Base-by-base conservation (phyloP, 2,113 vertebrate genomes). In the Toxostoma redivivum region DNA sequence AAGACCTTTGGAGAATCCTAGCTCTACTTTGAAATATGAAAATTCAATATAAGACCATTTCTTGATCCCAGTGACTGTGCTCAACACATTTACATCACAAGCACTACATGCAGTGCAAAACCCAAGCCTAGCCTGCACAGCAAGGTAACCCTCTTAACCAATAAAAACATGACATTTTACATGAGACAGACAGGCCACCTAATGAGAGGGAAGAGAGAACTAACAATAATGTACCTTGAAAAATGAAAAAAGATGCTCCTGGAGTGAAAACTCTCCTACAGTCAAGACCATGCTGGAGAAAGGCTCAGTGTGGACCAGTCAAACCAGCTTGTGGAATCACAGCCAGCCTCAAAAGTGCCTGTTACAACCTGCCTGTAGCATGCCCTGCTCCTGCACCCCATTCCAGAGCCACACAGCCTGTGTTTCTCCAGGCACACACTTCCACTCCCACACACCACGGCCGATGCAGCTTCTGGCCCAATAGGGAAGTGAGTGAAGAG, bases 261-360 rank as follows among this genome's bases (percentile, higher is more conserved):
- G 57, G 28, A 74, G n/a, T 64, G 44, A 64, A 84, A 86, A 28
- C n/a, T 83, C 15, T 73, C 14, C 47, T 50, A 30, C 40, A 66
- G 17, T 23, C 14, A 35, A 77, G 62, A 62, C 37, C 23, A 53
- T 22, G 18, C 74, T 83, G 64, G 47, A 83, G 56, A 31, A 90
- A 81, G 81, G 51, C 80, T 78, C 60, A 10, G 1, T 17, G 35
- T 31, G 51, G 72, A 84, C 92, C 56, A 83, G 92, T 90, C 82
- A 92, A 94, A 96, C 94, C 92, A 94, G 92, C 95, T 88, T 88
- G 45, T 50, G 66, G 76, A 78, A 93, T 88, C 83, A 74, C 69
- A 93, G 73, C 64, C 60, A 66, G 67, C 60, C 87, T 83, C 88
- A 86, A 40, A 25, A 88, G 51, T 51, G 77, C 72, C 40, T 94